These are phyloP conservation scores for Galbula dea DNA, from an alignment of 2,113 vertebrate species.

Conservation along the genomic window DNA sequence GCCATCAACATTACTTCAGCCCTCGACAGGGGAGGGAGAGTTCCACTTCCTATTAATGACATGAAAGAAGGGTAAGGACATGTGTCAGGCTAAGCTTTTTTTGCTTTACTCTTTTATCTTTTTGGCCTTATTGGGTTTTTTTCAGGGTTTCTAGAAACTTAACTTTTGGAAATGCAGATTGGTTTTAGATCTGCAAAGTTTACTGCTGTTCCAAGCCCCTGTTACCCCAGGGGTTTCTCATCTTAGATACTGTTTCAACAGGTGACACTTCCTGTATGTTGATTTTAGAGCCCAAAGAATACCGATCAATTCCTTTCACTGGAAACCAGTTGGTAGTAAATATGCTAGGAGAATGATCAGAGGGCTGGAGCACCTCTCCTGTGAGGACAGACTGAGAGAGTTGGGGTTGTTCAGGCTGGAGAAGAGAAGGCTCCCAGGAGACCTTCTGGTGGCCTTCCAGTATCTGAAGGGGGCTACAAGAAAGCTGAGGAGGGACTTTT, in stretches of 20 bases:
- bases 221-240: neutral
- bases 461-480: no score
- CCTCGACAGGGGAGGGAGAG: constrained; percentile 91
- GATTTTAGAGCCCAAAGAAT: neutral
- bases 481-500: no score
- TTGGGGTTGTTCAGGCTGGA: no score
- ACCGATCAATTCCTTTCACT: neutral
- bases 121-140: neutral
- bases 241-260: neutral
- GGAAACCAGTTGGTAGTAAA: neutral
- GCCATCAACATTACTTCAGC: constrained; percentile 98
- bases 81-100: neutral
- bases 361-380: no score
- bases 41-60: constrained; percentile 94
- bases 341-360: no score
- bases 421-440: no score
- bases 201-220: accelerated
- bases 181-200: neutral
- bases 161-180: neutral
- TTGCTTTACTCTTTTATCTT: neutral
- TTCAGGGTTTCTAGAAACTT: neutral
- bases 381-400: no score
- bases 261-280: neutral
- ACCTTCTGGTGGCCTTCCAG: no score
- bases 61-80: constrained; percentile 93